phyloP scores from a whole-genome alignment of 2,888 invertebrate genomes.

The Aporophyla nigra region DNA sequence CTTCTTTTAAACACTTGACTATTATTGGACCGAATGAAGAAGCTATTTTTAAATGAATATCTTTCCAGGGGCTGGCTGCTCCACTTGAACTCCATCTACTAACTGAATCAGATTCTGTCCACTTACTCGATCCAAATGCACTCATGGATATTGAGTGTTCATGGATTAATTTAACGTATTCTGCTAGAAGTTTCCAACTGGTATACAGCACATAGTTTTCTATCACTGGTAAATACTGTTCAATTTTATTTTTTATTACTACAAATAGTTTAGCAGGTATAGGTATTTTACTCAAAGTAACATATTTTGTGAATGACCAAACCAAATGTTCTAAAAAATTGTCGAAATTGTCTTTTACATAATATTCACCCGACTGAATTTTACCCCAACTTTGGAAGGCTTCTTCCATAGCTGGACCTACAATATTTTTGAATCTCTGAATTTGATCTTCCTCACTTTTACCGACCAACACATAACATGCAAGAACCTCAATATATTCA shows the following conservation, averaged over 20 bases:
- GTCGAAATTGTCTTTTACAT: constrained; percentile 18
- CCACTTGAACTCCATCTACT: constrained; percentile 7
- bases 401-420: constrained; percentile 36
- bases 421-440: constrained; percentile 22
- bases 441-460: constrained; percentile 32
- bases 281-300: constrained; percentile 29
- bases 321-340: constrained; percentile 7
- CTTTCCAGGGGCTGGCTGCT: constrained; percentile 48
- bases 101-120: constrained; percentile 19
- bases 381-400: constrained; percentile 17
- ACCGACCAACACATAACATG: constrained; percentile 25
- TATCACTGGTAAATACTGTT: constrained; percentile 35
- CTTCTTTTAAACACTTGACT: constrained; percentile 63
- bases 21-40: constrained; percentile 59
- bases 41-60: constrained; percentile 61
- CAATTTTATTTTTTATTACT: constrained; percentile 67
- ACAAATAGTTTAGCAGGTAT: constrained; percentile 16
- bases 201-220: constrained; percentile 64
- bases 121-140: constrained; percentile 8
- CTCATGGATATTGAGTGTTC: not conserved
- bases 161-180: constrained; percentile 62
- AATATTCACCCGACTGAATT: not conserved
- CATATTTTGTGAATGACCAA: not conserved
- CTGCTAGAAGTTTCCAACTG: constrained; percentile 67
- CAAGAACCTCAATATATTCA: constrained; percentile 16